Evolutionary conservation across 2,113 vertebrate species (phyloP).

Genomic region (Synodontis membranacea): DNA sequence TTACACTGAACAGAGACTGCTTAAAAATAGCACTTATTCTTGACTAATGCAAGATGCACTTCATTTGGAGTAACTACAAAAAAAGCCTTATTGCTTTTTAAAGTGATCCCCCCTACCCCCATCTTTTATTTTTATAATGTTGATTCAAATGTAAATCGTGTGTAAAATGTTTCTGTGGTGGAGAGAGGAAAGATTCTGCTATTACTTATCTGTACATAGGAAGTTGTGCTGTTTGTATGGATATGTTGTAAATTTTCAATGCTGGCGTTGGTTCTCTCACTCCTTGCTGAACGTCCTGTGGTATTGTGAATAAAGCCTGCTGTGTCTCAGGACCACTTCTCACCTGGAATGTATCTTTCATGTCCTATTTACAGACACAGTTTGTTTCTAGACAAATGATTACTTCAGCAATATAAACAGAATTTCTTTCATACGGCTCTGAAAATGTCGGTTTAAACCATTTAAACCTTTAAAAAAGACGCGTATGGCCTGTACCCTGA

Average conservation of each 20-base stretch:
- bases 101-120: not conserved
- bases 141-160: conserved; percentile 9
- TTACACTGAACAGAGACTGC: conserved; percentile 14
- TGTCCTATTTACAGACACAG: not conserved
- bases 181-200: not conserved
- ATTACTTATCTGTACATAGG: conserved; percentile 1
- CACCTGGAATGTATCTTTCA: not conserved
- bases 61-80: conserved; percentile 7
- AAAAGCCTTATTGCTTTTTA: conserved; percentile 28
- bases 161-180: conserved; percentile 7
- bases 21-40: not conserved
- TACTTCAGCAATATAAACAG: not conserved
- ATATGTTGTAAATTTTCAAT: conserved; percentile 23
- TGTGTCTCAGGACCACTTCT: conserved; percentile 34
- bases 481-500: not conserved
- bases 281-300: conserved; percentile 24
- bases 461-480: not conserved
- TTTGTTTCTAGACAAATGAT: not conserved
- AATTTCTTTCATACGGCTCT: not conserved
- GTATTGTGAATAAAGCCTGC: conserved; percentile 41
- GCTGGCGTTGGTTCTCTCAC: conserved; percentile 26
- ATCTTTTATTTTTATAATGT: conserved; percentile 23
- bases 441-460: not conserved
- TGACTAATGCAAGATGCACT: conserved; percentile 36
- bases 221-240: conserved; percentile 10